Percentiles rank a stretch among this genome's conserved stretches.
These are phyloP conservation scores for Iphiclides podalirius DNA, from an alignment of 2,888 invertebrate genomes.

Conservation along the genomic window DNA sequence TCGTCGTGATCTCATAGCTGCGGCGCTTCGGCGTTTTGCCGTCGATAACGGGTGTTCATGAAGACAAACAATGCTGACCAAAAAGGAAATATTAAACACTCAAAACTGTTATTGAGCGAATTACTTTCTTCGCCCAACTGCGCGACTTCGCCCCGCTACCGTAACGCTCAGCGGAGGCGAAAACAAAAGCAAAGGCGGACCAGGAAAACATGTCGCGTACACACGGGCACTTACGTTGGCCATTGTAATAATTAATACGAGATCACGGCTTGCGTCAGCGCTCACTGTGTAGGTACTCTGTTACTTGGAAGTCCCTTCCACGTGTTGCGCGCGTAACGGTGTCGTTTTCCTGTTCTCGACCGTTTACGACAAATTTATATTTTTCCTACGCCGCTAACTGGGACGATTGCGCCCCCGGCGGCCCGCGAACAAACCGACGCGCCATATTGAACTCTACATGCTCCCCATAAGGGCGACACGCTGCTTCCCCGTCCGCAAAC, in stretches of 20 bases:
- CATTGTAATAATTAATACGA: constrained; percentile 38
- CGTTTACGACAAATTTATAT: constrained; percentile 49
- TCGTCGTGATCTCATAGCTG: background rate
- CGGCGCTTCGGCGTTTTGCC: no score
- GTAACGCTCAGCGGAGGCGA: no score
- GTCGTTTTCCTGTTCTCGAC: constrained; percentile 56
- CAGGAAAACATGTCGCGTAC: constrained; percentile 52
- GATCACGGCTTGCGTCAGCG: constrained; percentile 35
- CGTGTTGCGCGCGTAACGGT: constrained; percentile 48
- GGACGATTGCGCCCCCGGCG: constrained; percentile 6
- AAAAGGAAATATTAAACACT: no score
- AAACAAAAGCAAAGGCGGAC: no score
- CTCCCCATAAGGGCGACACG: background rate
- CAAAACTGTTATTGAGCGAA: no score
- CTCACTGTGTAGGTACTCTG: constrained; percentile 38
- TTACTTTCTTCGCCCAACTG: no score
- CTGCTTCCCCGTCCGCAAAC: background rate
- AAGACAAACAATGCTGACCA: no score
- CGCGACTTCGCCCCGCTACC: no score
- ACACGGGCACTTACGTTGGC: constrained; percentile 36
- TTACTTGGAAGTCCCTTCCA: constrained; percentile 58
- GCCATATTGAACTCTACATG: constrained; percentile 16
- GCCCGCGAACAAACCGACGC: constrained; percentile 1
- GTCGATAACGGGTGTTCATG: no score
- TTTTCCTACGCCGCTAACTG: constrained; percentile 36